Evolutionary conservation across 2,113 vertebrate genomes (phyloP).

Genomic region (Lepisosteus osseus): DNA sequence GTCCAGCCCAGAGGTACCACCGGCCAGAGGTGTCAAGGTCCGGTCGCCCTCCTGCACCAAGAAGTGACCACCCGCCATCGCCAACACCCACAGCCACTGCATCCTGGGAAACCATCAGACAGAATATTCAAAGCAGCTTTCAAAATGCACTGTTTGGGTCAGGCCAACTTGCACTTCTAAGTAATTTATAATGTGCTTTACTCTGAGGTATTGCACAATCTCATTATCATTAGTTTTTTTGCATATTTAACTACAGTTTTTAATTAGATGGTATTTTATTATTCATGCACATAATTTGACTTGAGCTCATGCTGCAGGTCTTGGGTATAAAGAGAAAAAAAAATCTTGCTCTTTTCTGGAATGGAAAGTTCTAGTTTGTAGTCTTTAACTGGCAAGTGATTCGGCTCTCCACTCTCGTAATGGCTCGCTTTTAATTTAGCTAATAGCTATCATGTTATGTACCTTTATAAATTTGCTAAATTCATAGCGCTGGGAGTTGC

Average conservation of each 20-base stretch:
- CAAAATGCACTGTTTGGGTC: slow-evolving; percentile 83
- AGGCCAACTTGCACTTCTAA: slow-evolving; percentile 85
- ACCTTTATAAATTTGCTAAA: slow-evolving; percentile 97
- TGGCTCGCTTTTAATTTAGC: slow-evolving; percentile 96
- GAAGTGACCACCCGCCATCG: slow-evolving; percentile 33
- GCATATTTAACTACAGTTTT: slow-evolving; percentile 99
- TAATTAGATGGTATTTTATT: slow-evolving; percentile 99
- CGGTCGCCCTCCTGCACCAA: slow-evolving; percentile 23
- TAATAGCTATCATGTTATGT: slow-evolving; percentile 98
- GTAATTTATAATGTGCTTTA: slow-evolving; percentile 95
- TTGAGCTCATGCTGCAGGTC: slow-evolving; percentile 76
- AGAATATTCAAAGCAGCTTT: slow-evolving; percentile 69
- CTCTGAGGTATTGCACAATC: slow-evolving; percentile 97
- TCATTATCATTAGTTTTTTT: slow-evolving; percentile 99
- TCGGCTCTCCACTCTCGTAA: slow-evolving; percentile 74
- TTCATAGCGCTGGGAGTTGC: slow-evolving; percentile 92
- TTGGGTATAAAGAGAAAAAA: slow-evolving; percentile 65
- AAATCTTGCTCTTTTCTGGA: slow-evolving; percentile 49
- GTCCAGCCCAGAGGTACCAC: background rate
- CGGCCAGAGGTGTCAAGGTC: slow-evolving; percentile 9
- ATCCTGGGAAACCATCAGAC: slow-evolving; percentile 49
- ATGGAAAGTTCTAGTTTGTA: slow-evolving; percentile 69
- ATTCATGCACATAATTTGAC: slow-evolving; percentile 99
- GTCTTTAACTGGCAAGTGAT: slow-evolving; percentile 72
- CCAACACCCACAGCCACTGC: slow-evolving; percentile 26